Evolutionary conservation across 2,113 vertebrate genomes (phyloP).

Genomic region (Syngnathus typhle): DNA sequence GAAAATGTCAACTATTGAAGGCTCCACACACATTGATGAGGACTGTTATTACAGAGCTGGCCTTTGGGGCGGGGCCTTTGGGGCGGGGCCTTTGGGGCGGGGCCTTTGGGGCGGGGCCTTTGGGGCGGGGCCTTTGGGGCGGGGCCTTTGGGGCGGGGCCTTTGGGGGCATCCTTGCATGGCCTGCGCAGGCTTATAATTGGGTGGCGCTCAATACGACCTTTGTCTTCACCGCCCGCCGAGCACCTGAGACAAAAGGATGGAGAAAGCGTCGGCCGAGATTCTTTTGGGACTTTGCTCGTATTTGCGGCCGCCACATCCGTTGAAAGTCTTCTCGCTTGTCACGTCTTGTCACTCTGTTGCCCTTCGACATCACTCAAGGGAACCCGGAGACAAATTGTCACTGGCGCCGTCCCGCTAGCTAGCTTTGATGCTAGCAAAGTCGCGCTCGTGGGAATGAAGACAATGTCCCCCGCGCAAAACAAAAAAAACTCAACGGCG

Average conservation of each 20-base stretch:
- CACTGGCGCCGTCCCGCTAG: no score
- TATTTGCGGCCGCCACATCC: neutral
- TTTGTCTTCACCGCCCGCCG: slow-evolving; percentile 45
- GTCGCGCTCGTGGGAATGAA: no score
- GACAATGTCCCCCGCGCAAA: no score
- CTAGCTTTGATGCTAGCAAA: no score
- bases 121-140: neutral
- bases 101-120: neutral
- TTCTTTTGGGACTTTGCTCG: neutral
- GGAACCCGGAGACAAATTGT: no score
- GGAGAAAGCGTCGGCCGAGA: neutral
- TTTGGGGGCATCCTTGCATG: neutral
- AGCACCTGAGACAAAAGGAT: slow-evolving; percentile 41
- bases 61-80: neutral
- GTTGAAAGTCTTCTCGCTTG: no score
- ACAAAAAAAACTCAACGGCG: no score
- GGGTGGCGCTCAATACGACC: slow-evolving; percentile 47
- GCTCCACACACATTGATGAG: neutral
- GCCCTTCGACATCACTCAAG: no score
- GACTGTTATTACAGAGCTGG: neutral
- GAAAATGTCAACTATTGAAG: slow-evolving; percentile 4
- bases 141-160: neutral
- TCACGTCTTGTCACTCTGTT: no score
- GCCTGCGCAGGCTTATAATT: slow-evolving; percentile 43
- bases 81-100: neutral